phyloP scores from a whole-genome alignment of 2,797 vertebrate genomes.

The Mus spretus region DNA sequence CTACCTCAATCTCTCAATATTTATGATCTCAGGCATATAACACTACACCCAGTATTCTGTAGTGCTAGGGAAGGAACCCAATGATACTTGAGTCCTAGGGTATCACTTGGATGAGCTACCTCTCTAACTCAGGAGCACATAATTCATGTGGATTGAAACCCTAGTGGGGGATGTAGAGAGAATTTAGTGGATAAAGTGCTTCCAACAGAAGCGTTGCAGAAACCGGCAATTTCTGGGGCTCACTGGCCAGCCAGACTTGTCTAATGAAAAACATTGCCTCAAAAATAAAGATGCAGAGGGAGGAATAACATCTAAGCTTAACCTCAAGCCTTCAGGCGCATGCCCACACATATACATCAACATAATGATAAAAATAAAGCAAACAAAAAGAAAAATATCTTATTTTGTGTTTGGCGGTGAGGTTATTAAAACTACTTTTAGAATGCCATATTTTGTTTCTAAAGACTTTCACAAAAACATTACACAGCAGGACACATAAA shows the following conservation, averaged over 20 bases:
- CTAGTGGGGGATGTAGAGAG: not conserved
- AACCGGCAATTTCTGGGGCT: not conserved
- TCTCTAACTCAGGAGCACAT: not conserved
- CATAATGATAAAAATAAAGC: not conserved
- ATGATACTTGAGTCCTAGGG: not conserved
- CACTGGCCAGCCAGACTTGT: not conserved
- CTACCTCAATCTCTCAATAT: not conserved
- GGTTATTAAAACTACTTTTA: not conserved
- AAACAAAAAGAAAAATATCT: not conserved
- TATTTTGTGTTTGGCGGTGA: not conserved
- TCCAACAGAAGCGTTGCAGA: not conserved
- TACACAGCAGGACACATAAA: not conserved
- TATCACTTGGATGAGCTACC: not conserved
- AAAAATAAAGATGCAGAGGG: not conserved
- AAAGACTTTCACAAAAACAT: constrained; percentile 17
- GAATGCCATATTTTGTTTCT: constrained; percentile 23
- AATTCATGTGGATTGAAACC: constrained; percentile 21
- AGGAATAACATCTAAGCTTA: not conserved
- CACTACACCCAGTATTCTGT: not conserved
- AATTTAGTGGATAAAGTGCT: not conserved
- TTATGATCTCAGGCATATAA: not conserved
- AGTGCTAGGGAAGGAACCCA: not conserved
- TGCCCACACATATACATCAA: not conserved
- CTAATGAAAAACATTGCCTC: not conserved
- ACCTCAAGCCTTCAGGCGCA: not conserved